Evolutionary conservation across 2,888 invertebrate species (phyloP).

Genomic region (Drosophila barbarae): DNA sequence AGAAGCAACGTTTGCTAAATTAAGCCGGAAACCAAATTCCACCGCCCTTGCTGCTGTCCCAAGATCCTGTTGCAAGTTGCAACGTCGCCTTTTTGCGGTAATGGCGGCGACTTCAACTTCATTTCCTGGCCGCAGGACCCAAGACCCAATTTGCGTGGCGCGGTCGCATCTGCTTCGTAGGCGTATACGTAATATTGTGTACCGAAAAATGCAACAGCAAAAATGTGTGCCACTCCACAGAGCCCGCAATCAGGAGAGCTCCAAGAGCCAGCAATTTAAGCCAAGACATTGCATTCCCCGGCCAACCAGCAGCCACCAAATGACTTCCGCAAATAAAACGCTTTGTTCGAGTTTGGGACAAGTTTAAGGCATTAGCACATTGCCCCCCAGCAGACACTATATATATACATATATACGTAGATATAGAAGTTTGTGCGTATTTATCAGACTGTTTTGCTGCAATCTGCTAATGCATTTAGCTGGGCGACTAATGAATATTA

Average conservation of each 20-base stretch:
- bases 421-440: constrained; percentile 49
- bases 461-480: constrained; percentile 68
- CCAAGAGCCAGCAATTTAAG: constrained; percentile 7
- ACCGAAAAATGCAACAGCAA: constrained; percentile 16
- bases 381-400: constrained; percentile 12
- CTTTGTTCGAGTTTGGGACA: constrained; percentile 45
- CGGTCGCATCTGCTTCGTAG: constrained; percentile 52
- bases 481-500: constrained; percentile 65
- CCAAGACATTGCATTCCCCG: constrained; percentile 49
- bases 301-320: constrained; percentile 57
- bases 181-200: constrained; percentile 62
- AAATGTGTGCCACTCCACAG: constrained; percentile 29
- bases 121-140: constrained; percentile 47
- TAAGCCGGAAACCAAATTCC: constrained; percentile 62
- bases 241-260: constrained; percentile 38
- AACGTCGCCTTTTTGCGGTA: constrained; percentile 58
- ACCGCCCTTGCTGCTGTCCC: constrained; percentile 12
- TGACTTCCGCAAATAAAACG: constrained; percentile 71
- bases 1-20: constrained; percentile 69
- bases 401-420: neutral
- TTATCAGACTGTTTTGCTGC: constrained; percentile 56
- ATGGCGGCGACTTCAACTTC: constrained; percentile 58
- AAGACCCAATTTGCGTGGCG: constrained; percentile 60
- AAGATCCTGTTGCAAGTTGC: constrained; percentile 44
- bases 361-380: constrained; percentile 61